Percentiles rank a stretch among this genome's conserved stretches.
These are phyloP conservation scores for Artibeus lituratus DNA, from an alignment of 2,797 vertebrate genomes.

Conservation along the genomic window DNA sequence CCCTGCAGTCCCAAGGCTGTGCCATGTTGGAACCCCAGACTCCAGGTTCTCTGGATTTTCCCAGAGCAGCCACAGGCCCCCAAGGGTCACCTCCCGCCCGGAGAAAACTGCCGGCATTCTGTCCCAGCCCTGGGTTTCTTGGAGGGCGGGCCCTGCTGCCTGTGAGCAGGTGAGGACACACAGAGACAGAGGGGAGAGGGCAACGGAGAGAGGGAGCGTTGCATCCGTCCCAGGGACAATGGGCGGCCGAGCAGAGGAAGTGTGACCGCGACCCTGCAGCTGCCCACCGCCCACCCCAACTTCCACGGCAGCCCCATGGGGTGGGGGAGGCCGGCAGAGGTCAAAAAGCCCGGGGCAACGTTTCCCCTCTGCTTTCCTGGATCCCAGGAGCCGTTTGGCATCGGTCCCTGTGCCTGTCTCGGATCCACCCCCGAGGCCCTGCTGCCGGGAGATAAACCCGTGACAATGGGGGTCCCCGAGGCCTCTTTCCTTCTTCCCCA, in stretches of 20 bases:
- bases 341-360: background rate
- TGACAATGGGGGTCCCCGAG: background rate
- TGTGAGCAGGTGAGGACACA: background rate
- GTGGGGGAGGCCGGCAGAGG: background rate
- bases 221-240: background rate
- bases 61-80: background rate
- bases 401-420: background rate
- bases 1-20: background rate
- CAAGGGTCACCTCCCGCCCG: background rate
- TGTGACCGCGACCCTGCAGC: background rate
- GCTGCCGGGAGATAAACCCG: background rate
- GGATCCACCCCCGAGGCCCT: background rate
- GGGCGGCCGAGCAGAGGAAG: background rate
- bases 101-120: background rate
- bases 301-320: background rate
- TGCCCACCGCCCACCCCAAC: accelerated
- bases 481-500: background rate
- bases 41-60: background rate
- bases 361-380: conserved; percentile 29
- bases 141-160: background rate
- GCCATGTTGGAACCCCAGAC: background rate
- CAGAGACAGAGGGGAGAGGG: background rate
- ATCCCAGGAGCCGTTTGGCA: conserved; percentile 17
- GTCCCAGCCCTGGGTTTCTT: accelerated
- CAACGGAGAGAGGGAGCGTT: background rate